Conservation (phyloP, 35 echinoderm and acorn worm genomes). For the Holothuria glaberrima region DNA sequence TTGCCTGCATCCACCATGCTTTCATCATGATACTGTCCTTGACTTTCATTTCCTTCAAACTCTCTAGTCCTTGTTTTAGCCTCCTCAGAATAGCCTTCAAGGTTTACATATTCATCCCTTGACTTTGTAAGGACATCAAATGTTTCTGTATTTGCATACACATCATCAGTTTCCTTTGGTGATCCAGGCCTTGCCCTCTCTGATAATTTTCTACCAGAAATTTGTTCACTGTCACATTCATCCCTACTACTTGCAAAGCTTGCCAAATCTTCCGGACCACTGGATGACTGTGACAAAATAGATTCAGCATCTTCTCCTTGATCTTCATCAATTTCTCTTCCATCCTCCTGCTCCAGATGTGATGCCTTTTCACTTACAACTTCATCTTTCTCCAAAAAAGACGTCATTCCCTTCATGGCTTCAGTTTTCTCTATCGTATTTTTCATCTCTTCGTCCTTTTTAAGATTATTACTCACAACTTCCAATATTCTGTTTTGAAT, state of each 20-base stretch:
- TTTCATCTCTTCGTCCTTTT: not conserved
- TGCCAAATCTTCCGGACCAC: not conserved
- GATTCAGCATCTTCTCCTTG: constrained; percentile 15
- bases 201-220: no score
- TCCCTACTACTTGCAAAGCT: constrained; percentile 19
- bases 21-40: no score
- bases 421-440: not conserved
- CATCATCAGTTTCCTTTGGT: not conserved
- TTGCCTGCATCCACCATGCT: not conserved
- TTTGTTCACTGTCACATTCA: not conserved
- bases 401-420: no score
- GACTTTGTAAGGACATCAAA: not conserved
- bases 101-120: not conserved
- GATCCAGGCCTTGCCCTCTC: no score
- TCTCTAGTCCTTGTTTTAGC: not conserved
- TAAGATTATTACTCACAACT: not conserved
- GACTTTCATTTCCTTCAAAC: not conserved
- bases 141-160: not conserved
- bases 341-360: no score
- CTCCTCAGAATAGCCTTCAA: not conserved
- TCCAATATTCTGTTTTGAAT: constrained; percentile 35
- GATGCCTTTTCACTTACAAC: no score
- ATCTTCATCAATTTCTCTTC: not conserved
- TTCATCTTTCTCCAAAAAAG: no score
- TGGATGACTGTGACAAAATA: not conserved